Evolutionary conservation across 2,888 invertebrate genomes (phyloP).

Genomic region (Chorisops tibialis): DNA sequence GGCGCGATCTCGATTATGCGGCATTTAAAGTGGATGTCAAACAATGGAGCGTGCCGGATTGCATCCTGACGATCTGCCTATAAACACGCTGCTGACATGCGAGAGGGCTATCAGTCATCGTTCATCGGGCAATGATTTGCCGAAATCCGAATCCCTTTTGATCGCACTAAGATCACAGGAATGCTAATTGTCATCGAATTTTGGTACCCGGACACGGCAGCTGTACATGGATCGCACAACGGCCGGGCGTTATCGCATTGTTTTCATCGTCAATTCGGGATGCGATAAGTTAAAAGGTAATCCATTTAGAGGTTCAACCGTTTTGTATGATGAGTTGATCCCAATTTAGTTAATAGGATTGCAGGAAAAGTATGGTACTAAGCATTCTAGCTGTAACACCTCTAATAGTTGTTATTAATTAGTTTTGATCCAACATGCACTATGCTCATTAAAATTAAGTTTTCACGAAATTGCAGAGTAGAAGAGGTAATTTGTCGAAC

Average conservation of each 20-base stretch:
- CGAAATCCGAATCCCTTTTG: constrained; percentile 3
- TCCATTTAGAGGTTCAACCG: background rate
- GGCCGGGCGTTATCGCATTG: constrained; percentile 7
- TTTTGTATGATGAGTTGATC: no score
- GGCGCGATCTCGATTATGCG: constrained; percentile 9
- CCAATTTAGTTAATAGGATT: no score
- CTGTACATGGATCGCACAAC: background rate
- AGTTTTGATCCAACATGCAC: no score
- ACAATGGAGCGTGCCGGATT: constrained; percentile 20
- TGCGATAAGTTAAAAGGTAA: background rate
- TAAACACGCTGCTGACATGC: background rate
- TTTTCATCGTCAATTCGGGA: constrained; percentile 6
- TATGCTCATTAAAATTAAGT: no score
- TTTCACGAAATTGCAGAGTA: background rate
- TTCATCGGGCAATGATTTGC: constrained; percentile 16
- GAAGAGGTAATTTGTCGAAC: constrained; percentile 13
- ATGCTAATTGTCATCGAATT: constrained; percentile 21
- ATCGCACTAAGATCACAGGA: background rate
- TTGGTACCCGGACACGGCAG: background rate
- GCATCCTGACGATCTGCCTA: background rate
- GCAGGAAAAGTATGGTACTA: no score
- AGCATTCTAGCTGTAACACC: no score
- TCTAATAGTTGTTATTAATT: no score
- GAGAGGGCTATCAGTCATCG: constrained; percentile 19
- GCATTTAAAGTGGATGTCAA: constrained; percentile 21